Conservation (phyloP, 2,888 invertebrate genomes). For the Metallyticus violacea region DNA sequence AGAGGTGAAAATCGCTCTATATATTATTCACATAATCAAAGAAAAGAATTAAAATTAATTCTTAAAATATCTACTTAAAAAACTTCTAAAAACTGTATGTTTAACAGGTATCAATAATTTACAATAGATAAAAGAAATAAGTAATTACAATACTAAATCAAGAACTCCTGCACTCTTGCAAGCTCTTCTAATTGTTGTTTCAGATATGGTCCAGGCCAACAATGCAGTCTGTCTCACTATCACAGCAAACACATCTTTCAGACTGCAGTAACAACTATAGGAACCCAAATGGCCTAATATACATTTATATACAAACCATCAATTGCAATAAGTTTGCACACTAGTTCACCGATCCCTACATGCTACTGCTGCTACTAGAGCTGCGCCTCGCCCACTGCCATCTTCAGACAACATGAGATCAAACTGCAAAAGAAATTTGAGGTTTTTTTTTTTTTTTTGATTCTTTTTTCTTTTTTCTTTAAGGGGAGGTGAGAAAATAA, state of each 20-base stretch:
- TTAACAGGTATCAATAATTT: constrained; percentile 5
- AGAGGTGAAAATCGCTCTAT: background rate
- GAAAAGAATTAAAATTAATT: background rate
- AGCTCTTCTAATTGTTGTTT: background rate
- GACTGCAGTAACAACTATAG: constrained; percentile 2
- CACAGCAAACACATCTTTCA: constrained; percentile 4
- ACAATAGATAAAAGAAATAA: constrained; percentile 3
- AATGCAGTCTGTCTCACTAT: background rate
- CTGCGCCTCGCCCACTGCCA: constrained; percentile 95
- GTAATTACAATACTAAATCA: background rate
- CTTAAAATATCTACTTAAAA: constrained; percentile 4
- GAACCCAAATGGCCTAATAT: constrained; percentile 19
- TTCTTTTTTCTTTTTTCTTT: background rate
- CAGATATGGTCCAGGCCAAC: background rate
- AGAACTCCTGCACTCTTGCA: background rate
- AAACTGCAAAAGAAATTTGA: constrained; percentile 59
- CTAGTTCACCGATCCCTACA: constrained; percentile 56
- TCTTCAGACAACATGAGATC: constrained; percentile 94
- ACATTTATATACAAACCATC: constrained; percentile 29
- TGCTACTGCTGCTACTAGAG: constrained; percentile 92
- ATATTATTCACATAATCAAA: constrained; percentile 9
- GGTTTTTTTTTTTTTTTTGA: background rate
- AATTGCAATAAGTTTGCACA: background rate
- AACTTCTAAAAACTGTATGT: background rate
- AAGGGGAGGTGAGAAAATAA: too few species aligned